Evolutionary conservation across 2,113 vertebrate species (phyloP), one percentile per base, ranked within the genome.

Genomic region (Macaca nemestrina): DNA sequence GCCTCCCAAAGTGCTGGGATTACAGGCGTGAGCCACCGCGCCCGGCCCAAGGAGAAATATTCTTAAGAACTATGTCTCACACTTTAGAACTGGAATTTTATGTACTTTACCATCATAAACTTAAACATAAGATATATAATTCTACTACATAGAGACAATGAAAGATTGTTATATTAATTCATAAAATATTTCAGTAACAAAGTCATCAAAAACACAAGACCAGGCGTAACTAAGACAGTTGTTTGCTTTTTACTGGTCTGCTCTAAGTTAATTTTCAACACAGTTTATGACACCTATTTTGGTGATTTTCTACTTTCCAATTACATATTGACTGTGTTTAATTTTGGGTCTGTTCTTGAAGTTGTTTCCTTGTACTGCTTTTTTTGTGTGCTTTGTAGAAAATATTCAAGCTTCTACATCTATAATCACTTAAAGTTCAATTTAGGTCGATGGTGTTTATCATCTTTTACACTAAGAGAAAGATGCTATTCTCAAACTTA

Each of bases 141-240:
- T 20, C 23, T 94, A 48, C 10, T 64, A 52, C 35, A 82, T n/a
- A 48, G 12, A 76, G 14, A 23, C 11, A 13, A 45, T 7, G 52
- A 73, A 23, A 6, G 45, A 93, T 75, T 79, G 1, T 3, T 86
- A 3, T 83, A 68, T 94, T 32, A 72, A 59, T 95, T 75, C 83
- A 57, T 72, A 86, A 61, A 64, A 68, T 52, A 87, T 43, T 30
- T 43, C 59, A 40, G 9, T 81, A 80, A 92, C 14, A 75, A 14
- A 93, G 61, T 90, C 87, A 35, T 90, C 40, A 50, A 87, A 96
- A 83, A 70, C 35, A 81, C 8, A 55, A 88, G 70, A 84, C 20
- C 9, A 93, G 32, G 35, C 2, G 16, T 35, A 55, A 64, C 11
- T 55, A 81, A 75, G 40, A 38, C 7, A 59, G 23, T 23, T 78